Percentiles rank a stretch among this genome's conserved stretches.
These are phyloP conservation scores for Drosophila merina DNA, from an alignment of 2,888 invertebrate species.

Conservation along the genomic window DNA sequence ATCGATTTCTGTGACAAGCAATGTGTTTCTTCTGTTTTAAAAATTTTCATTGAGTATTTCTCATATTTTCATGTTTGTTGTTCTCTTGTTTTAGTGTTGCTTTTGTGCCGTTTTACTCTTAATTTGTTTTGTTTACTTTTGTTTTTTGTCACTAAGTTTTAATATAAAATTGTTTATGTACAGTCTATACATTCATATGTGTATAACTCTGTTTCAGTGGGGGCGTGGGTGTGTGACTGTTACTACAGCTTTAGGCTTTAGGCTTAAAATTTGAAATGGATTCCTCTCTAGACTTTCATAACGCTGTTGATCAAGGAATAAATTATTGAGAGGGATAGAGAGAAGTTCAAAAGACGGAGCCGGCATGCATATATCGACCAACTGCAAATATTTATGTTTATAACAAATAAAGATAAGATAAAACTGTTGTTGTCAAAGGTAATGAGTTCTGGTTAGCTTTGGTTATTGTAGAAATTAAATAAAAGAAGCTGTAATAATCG, in stretches of 20 bases:
- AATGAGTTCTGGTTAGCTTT: slow-evolving; percentile 47
- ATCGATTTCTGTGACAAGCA: slow-evolving; percentile 62
- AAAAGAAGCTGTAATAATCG: slow-evolving; percentile 28
- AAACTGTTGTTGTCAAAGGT: slow-evolving; percentile 38
- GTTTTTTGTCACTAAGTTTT: slow-evolving; percentile 51
- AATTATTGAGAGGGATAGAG: slow-evolving; percentile 56
- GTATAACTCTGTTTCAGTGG: slow-evolving; percentile 21
- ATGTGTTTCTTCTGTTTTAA: slow-evolving; percentile 19
- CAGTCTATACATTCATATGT: slow-evolving; percentile 54
- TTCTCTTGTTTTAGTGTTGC: slow-evolving; percentile 12
- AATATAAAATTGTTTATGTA: slow-evolving; percentile 50
- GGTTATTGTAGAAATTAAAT: slow-evolving; percentile 39
- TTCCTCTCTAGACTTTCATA: slow-evolving; percentile 51
- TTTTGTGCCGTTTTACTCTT: slow-evolving; percentile 60
- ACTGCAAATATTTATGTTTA: slow-evolving; percentile 83
- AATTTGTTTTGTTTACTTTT: neutral
- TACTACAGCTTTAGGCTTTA: slow-evolving; percentile 36
- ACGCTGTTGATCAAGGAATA: slow-evolving; percentile 54
- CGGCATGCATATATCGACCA: slow-evolving; percentile 85
- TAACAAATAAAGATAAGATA: slow-evolving; percentile 42
- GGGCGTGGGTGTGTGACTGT: slow-evolving; percentile 30
- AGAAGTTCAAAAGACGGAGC: slow-evolving; percentile 84
- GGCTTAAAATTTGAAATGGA: slow-evolving; percentile 37
- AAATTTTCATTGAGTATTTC: slow-evolving; percentile 59
- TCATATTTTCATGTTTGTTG: slow-evolving; percentile 39